Conservation (phyloP, 2,113 vertebrate genomes). For the Sprattus sprattus region DNA sequence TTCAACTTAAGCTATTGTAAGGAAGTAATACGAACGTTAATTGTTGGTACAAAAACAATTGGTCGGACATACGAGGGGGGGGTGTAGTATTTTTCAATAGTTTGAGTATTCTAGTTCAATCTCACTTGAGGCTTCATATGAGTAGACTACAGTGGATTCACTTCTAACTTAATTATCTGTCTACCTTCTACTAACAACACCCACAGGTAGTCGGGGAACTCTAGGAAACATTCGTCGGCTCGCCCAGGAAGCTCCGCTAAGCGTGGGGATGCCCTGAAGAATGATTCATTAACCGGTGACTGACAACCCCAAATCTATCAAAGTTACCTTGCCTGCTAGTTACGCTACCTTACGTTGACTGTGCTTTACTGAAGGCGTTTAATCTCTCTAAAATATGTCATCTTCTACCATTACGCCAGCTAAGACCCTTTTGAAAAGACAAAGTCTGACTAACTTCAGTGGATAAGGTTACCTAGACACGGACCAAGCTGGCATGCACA, state of each 20-base stretch:
- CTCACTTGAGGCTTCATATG: too few species aligned
- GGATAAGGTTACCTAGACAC: not conserved
- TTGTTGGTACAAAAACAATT: not conserved
- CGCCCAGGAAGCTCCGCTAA: not conserved
- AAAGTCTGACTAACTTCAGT: not conserved
- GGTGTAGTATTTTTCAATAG: too few species aligned
- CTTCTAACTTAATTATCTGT: not conserved
- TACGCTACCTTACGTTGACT: not conserved
- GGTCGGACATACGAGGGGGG: not conserved
- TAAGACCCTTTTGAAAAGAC: not conserved
- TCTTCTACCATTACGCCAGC: not conserved
- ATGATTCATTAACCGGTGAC: not conserved
- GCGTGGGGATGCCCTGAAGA: not conserved
- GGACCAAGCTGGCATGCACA: not conserved
- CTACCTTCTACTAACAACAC: not conserved
- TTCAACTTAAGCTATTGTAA: not conserved
- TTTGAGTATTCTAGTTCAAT: too few species aligned
- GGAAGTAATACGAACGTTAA: not conserved
- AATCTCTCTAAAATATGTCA: not conserved
- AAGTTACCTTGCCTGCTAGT: not conserved
- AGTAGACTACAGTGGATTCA: not conserved
- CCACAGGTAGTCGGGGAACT: not conserved
- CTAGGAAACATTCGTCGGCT: not conserved
- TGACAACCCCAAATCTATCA: not conserved
- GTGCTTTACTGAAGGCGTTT: not conserved